These are phyloP conservation scores for Mustelus asterias DNA, from an alignment of 2,113 vertebrate species.

Conservation along the genomic window DNA sequence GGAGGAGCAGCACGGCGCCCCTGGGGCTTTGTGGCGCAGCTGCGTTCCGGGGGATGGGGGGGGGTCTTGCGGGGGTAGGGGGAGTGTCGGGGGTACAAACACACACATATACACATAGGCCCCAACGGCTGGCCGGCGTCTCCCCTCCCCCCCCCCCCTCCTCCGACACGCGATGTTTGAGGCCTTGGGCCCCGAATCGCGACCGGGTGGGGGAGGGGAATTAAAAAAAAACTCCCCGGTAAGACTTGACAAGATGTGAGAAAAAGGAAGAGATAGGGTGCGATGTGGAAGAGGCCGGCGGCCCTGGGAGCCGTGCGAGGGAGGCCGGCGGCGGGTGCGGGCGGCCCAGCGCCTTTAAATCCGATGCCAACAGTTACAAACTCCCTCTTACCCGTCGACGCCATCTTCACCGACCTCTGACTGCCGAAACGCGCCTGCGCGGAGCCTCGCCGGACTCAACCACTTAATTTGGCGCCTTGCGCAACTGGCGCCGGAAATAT, in stretches of 20 bases:
- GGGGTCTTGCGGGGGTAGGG: too few species aligned
- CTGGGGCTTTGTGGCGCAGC: constrained; percentile 11
- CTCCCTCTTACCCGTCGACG: constrained; percentile 34
- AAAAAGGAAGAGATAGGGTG: too few species aligned
- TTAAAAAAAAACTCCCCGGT: too few species aligned
- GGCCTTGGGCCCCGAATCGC: neutral
- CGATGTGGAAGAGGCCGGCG: neutral
- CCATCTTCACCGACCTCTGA: constrained; percentile 38
- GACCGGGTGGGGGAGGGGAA: too few species aligned
- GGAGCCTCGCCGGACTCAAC: neutral
- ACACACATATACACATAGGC: neutral
- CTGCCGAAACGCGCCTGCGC: constrained; percentile 35
- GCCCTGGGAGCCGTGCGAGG: neutral
- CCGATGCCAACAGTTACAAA: constrained; percentile 1
- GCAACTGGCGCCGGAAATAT: neutral
- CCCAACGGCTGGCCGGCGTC: neutral
- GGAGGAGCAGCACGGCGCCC: neutral
- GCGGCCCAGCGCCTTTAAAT: neutral
- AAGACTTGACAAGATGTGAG: neutral
- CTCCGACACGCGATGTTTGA: neutral
- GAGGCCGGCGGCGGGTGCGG: neutral
- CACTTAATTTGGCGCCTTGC: constrained; percentile 29
- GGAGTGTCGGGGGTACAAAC: neutral
- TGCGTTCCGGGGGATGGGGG: neutral
- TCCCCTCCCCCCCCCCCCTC: neutral